Evolutionary conservation across 2,888 invertebrate genomes (phyloP).

Genomic region (Dryomyza anilis): DNA sequence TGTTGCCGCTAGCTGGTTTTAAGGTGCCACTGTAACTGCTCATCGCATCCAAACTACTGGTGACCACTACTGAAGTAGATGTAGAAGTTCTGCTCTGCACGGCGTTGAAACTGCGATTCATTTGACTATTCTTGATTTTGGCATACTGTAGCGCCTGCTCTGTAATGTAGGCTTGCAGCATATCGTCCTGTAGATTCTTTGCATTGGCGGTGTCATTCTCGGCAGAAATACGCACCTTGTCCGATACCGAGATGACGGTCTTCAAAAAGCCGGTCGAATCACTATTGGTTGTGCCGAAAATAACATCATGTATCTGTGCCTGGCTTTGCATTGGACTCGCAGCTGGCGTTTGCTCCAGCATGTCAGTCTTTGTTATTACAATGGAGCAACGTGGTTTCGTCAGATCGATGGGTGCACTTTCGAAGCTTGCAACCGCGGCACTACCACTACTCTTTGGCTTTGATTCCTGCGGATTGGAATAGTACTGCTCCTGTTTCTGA

Average conservation of each 20-base stretch:
- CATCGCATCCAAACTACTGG: too few species aligned
- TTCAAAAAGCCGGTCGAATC: conserved; percentile 56
- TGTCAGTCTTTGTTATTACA: not conserved
- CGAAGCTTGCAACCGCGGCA: conserved; percentile 42
- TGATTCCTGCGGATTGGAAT: conserved; percentile 59
- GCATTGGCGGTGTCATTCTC: conserved; percentile 44
- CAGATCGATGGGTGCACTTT: conserved; percentile 58
- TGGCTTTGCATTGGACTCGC: conserved; percentile 44
- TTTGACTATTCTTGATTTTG: conserved; percentile 73
- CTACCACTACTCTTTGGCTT: conserved; percentile 47
- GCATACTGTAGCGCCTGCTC: conserved; percentile 74
- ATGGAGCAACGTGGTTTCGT: conserved; percentile 53
- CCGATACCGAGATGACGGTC: conserved; percentile 58
- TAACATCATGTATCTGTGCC: conserved; percentile 57
- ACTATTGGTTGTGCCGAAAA: conserved; percentile 51
- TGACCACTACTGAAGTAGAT: too few species aligned
- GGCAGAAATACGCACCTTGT: conserved; percentile 54
- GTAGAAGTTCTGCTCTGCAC: too few species aligned
- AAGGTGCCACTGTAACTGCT: conserved; percentile 2
- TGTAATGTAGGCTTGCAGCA: conserved; percentile 75
- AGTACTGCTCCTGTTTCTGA: conserved; percentile 61
- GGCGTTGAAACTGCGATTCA: conserved; percentile 40
- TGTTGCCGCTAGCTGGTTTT: not conserved
- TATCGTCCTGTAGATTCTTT: conserved; percentile 64
- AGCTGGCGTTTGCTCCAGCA: not conserved